Evolutionary conservation across 2,797 vertebrate genomes (phyloP), one percentile per base, ranked within the genome.

Genomic region (Pseudochaenichthys georgianus): DNA sequence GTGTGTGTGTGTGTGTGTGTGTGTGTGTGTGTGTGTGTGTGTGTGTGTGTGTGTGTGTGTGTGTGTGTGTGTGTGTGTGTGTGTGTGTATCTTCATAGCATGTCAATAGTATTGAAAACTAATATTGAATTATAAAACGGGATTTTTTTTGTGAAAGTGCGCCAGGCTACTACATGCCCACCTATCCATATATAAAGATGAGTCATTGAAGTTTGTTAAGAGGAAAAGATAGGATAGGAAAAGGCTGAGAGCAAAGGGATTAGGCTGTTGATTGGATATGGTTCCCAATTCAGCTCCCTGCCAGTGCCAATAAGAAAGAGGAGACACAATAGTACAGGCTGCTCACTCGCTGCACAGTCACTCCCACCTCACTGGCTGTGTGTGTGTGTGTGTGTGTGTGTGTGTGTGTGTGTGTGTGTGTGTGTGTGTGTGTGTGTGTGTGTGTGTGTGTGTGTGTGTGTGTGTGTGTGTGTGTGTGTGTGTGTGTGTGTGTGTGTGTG

Each of bases 231-330:
- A 4, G 47, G 31, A 51, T 28, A 50, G 53, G 19, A 55, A 59
- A 23, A 55, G 38, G 42, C 10, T 61, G 50, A 68, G 47, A 60
- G 77, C 55, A 63, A 75, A 69, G 52, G 78, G 77, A 89, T 90
- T 80, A 86, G 54, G 70, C 66, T 75, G 58, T 72, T 92, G 88
- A 92, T 92, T 90, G 86, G 82, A 92, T 89, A 64, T 88, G 79
- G 74, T 85, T 86, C 83, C 80, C 86, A 83, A 87, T 90, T 87
- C 81, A 83, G 73, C 75, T 86, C 71, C 60, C 83, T 90, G 89
- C 87, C 85, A 85, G 61, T 59, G 84, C 58, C 87, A 90, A 86
- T 88, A 87, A 86, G 74, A 77, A 80, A 70, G 70, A 75, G 63
- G 70, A 72, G 74, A 83, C 61, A 77, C 80, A 83, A 83, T 69